phyloP scores from a whole-genome alignment of 2,888 invertebrate species.

The Cerceris ruficornis region DNA sequence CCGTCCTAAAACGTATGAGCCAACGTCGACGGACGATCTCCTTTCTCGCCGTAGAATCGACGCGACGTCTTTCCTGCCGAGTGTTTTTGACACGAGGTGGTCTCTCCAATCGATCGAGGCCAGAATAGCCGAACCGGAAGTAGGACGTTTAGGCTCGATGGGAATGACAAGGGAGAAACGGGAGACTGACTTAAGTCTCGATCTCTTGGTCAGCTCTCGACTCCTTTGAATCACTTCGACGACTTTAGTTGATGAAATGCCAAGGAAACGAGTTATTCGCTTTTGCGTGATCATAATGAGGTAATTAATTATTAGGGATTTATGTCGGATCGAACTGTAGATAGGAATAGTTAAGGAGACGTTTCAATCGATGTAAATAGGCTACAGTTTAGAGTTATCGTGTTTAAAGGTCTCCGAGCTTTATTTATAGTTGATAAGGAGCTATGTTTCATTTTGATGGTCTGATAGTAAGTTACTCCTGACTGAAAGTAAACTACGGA shows the following conservation, averaged over 20 bases:
- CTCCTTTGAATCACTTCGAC: conserved; percentile 14
- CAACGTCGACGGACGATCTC: conserved; percentile 18
- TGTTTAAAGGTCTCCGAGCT: no score
- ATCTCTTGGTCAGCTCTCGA: conserved; percentile 15
- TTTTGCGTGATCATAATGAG: neutral
- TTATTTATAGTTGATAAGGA: no score
- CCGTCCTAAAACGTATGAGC: conserved; percentile 51
- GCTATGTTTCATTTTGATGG: no score
- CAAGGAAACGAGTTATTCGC: neutral
- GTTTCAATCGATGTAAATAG: no score
- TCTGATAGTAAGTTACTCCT: no score
- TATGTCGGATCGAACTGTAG: no score
- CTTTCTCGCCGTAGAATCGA: conserved; percentile 44
- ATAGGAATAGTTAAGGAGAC: no score
- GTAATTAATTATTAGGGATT: neutral
- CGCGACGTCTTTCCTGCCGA: conserved; percentile 51
- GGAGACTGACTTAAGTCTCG: conserved; percentile 42
- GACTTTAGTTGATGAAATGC: conserved; percentile 31
- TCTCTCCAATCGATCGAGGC: conserved; percentile 63
- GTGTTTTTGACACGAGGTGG: conserved; percentile 63
- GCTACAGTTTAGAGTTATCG: no score
- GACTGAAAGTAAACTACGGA: no score
- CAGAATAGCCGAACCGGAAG: conserved; percentile 66
- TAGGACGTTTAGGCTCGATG: conserved; percentile 63
- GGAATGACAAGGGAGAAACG: conserved; percentile 52